Conservation (phyloP, 2,888 invertebrate genomes). For the Eilema griseolum region DNA sequence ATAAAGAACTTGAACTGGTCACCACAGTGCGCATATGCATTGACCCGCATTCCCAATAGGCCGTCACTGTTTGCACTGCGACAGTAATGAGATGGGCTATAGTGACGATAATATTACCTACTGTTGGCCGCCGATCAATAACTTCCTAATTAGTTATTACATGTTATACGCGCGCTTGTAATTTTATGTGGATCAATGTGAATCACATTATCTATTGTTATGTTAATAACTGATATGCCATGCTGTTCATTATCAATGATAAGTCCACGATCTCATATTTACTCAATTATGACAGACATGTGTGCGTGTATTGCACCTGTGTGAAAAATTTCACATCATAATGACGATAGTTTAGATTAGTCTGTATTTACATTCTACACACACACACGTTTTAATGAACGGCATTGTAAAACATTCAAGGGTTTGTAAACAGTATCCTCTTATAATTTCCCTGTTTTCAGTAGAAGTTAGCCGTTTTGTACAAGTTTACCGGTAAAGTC, state of each 20-base stretch:
- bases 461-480: conserved; percentile 26
- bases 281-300: conserved; percentile 36
- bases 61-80: conserved; percentile 76
- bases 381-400: conserved; percentile 35
- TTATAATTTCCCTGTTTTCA: conserved; percentile 38
- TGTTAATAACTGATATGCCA: conserved; percentile 45
- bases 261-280: conserved; percentile 51
- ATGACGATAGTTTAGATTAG: conserved; percentile 34
- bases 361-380: conserved; percentile 44
- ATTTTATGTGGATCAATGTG: conserved; percentile 34
- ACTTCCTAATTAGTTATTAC: conserved; percentile 68
- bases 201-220: conserved; percentile 44
- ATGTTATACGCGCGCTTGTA: conserved; percentile 37
- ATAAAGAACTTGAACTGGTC: conserved; percentile 44
- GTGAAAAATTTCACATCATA: conserved; percentile 36
- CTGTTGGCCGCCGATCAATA: conserved; percentile 74
- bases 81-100: conserved; percentile 76
- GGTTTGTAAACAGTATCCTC: conserved; percentile 49
- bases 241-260: conserved; percentile 51
- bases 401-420: conserved; percentile 42
- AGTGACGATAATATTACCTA: conserved; percentile 60
- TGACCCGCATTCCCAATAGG: conserved; percentile 82
- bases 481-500: neutral
- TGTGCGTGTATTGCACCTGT: conserved; percentile 25
- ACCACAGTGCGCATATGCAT: conserved; percentile 71